Evolutionary conservation across 2,797 vertebrate genomes (phyloP).

Genomic region (Oreochromis mossambicus): DNA sequence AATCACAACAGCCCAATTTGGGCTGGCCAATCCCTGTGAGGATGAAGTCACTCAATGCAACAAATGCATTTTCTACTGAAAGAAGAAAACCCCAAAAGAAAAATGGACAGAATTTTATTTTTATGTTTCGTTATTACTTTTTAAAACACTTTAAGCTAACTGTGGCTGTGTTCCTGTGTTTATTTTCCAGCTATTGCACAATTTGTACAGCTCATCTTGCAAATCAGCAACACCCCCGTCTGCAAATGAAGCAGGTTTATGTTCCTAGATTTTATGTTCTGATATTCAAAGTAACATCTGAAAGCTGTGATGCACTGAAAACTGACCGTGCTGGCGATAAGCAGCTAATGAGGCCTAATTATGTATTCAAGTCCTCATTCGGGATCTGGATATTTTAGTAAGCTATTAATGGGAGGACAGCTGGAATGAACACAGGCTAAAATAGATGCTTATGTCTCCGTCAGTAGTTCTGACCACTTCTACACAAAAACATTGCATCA

Average conservation of each 20-base stretch:
- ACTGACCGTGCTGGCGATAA: background rate
- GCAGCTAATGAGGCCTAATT: constrained; percentile 23
- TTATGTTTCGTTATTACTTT: background rate
- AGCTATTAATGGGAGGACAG: background rate
- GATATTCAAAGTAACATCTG: constrained; percentile 39
- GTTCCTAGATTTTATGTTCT: background rate
- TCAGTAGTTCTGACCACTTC: background rate
- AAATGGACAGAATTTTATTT: background rate
- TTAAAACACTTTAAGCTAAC: background rate
- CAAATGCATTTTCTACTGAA: background rate
- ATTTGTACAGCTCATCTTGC: background rate
- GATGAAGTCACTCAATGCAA: background rate
- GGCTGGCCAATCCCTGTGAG: background rate
- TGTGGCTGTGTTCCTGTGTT: background rate
- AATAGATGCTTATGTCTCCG: background rate
- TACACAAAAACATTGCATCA: background rate
- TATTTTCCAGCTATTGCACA: background rate
- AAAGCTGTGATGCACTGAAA: background rate
- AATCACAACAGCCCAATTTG: background rate
- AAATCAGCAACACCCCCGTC: background rate
- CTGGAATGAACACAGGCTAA: background rate
- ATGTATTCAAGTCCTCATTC: constrained; percentile 14
- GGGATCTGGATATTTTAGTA: background rate
- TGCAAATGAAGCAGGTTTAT: constrained; percentile 6
- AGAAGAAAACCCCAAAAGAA: background rate